Evolutionary conservation across 2,113 vertebrate genomes (phyloP).

Genomic region (Anolis sagrei): DNA sequence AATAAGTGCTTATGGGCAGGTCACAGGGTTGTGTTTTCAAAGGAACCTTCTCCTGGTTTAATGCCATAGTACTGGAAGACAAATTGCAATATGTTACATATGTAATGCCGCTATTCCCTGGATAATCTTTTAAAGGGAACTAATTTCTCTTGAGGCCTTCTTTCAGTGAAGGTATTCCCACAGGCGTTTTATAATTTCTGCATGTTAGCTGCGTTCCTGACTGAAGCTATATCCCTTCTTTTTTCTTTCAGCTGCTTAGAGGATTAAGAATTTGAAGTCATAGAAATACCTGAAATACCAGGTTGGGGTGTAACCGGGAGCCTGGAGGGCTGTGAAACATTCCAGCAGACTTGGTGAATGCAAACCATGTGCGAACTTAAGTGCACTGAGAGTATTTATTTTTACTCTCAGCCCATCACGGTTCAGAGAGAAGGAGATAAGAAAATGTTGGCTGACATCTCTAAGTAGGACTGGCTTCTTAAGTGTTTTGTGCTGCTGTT

Average conservation of each 20-base stretch:
- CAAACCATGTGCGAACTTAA: conserved; percentile 22
- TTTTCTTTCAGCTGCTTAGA: conserved; percentile 34
- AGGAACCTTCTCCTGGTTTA: conserved; percentile 24
- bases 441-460: conserved; percentile 4
- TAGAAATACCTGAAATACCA: conserved; percentile 43
- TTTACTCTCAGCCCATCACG: background rate
- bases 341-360: conserved; percentile 9
- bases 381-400: background rate
- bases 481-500: background rate
- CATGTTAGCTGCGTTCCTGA: background rate
- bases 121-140: conserved; percentile 12
- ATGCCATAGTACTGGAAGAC: background rate
- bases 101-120: background rate
- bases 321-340: conserved; percentile 7
- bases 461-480: background rate
- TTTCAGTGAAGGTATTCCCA: conserved; percentile 25
- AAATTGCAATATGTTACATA: rapidly evolving
- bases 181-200: background rate
- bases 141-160: background rate
- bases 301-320: conserved; percentile 24
- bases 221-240: rapidly evolving
- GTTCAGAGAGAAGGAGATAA: background rate
- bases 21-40: conserved; percentile 12
- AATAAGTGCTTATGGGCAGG: rapidly evolving
- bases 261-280: conserved; percentile 23